These are phyloP conservation scores for Xestia c-nigrum DNA, from an alignment of 2,888 invertebrate species.

Conservation along the genomic window DNA sequence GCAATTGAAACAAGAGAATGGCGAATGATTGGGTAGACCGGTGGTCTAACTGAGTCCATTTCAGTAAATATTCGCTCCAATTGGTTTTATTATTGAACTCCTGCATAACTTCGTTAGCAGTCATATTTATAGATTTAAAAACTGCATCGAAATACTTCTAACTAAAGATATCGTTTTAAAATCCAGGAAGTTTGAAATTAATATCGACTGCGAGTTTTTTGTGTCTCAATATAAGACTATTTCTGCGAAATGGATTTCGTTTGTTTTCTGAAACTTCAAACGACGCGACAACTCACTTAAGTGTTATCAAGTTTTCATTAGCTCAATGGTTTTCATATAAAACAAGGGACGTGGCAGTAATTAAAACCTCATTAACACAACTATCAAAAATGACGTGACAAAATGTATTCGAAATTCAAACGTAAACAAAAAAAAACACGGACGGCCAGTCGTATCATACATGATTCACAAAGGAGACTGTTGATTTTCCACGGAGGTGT, in stretches of 20 bases:
- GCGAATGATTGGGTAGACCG: constrained; percentile 72
- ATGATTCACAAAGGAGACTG: constrained; percentile 75
- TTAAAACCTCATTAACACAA: constrained; percentile 18
- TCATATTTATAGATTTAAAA: constrained; percentile 35
- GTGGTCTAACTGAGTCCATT: constrained; percentile 65
- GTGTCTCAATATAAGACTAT: neutral
- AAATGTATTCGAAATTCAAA: constrained; percentile 39
- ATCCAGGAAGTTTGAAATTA: neutral
- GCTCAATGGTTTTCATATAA: too few species aligned
- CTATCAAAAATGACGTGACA: constrained; percentile 19
- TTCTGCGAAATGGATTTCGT: neutral
- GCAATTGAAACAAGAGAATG: constrained; percentile 73
- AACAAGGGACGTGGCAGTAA: neutral
- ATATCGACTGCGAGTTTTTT: constrained; percentile 16
- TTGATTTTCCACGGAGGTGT: constrained; percentile 74
- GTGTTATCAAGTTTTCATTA: neutral
- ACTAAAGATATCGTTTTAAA: constrained; percentile 15
- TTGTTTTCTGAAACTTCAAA: neutral
- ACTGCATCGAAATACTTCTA: constrained; percentile 9
- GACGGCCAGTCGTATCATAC: constrained; percentile 72
- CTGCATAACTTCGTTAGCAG: constrained; percentile 42
- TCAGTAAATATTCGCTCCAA: constrained; percentile 62
- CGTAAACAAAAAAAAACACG: constrained; percentile 67
- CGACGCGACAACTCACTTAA: neutral
- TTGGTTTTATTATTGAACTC: constrained; percentile 60